Evolutionary conservation across 2,797 vertebrate genomes (phyloP), one percentile per base, ranked within the genome.

Genomic region (Microctenopoma lineatum): DNA sequence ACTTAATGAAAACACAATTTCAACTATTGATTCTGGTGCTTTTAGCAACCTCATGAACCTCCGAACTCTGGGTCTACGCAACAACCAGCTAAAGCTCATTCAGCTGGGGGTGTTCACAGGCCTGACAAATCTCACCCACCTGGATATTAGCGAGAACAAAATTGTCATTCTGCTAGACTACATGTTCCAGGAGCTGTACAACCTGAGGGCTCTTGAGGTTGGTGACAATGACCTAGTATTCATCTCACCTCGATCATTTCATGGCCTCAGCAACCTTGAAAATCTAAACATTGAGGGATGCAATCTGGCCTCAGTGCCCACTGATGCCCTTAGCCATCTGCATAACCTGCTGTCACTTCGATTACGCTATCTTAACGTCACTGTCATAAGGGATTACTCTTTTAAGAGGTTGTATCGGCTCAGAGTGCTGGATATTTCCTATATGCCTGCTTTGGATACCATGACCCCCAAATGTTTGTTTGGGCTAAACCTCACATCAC

Each of bases 91-190:
- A 62, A 99, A 99, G 84, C 95, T 99, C 77, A 98, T 99, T 81
- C 97, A 96, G 50, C 90, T 97, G 34, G 98, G 98, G 9, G 97
- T 99, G 52, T 99, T 99, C 91, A 98, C 97, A 0, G 97, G 98
- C 86, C 94, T 99, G 86, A 97, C 94, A 85, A 99, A 99, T 89
- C 96, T 99, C 77, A 99, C 98, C 71, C 96, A 95, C 88, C 92
- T 99, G 93, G 98, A 99, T 90, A 97, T 99, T 77, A 99, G 98
- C 27, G 98, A 99, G 88, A 99, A 99, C 89, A 98, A 97, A 94
- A 98, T 99, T 74, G 98, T 99, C 82, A 99, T 99, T 86, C 95
- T 99, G 57, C 93, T 99, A 64, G 98, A 99, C 91, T 96, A 98
- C 77, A 98, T 98, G 97, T 99, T 99, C 91, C 97, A 99, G 92